Percentiles rank a stretch among this genome's conserved stretches.
phyloP scores from a whole-genome alignment of 2,113 vertebrate genomes.

The Pseudopipra pipra region DNA sequence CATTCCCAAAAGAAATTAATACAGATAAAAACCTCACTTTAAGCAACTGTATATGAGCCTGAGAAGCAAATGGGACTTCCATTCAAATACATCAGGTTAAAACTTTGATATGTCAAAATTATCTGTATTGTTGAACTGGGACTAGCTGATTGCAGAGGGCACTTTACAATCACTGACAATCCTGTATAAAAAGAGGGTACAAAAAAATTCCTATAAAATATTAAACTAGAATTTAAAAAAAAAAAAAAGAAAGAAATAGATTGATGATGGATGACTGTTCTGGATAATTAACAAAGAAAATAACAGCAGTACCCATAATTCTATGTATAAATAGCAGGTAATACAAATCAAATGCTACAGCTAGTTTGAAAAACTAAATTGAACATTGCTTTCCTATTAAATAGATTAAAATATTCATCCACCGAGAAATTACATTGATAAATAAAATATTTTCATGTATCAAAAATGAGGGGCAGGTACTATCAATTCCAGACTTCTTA shows the following conservation, averaged over 20 bases:
- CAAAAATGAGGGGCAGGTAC: conserved; percentile 12
- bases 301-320: conserved; percentile 41
- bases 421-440: conserved; percentile 18
- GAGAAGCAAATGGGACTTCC: background rate
- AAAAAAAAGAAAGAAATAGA: background rate
- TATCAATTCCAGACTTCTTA: conserved; percentile 2
- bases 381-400: conserved; percentile 33
- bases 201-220: background rate
- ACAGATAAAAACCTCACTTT: background rate
- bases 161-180: conserved; percentile 25
- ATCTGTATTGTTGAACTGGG: background rate
- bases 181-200: background rate
- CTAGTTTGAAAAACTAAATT: conserved; percentile 4
- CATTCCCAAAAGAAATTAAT: background rate
- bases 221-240: background rate
- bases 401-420: conserved; percentile 50
- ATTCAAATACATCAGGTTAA: background rate
- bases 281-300: background rate
- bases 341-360: conserved; percentile 26
- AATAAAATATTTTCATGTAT: conserved; percentile 42
- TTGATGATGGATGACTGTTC: background rate
- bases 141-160: conserved; percentile 11
- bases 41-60: background rate
- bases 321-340: conserved; percentile 24
- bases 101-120: background rate